Conservation (phyloP, 2,113 vertebrate genomes). For the Mormyrus iriodes region DNA sequence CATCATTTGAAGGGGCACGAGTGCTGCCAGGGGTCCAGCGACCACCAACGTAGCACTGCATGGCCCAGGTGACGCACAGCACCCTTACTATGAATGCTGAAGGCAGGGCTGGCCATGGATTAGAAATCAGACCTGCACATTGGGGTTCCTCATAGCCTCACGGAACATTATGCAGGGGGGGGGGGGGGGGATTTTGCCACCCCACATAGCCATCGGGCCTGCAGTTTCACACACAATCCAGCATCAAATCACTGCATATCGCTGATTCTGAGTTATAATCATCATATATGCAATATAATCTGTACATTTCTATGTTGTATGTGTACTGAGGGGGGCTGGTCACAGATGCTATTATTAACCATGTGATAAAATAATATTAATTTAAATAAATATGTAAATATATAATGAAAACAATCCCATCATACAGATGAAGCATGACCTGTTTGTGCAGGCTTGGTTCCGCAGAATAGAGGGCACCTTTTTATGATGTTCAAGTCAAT, state of each 20-base stretch:
- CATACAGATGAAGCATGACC: not conserved
- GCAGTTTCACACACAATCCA: not conserved
- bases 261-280: not conserved
- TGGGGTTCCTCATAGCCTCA: not conserved
- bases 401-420: not conserved
- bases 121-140: not conserved
- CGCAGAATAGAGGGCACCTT: not conserved
- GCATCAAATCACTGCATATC: not conserved
- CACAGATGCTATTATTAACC: not conserved
- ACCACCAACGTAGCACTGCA: no score
- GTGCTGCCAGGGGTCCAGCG: not conserved
- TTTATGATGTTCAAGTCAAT: not conserved
- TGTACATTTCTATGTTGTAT: not conserved
- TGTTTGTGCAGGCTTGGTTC: not conserved
- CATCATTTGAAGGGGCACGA: not conserved
- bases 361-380: not conserved
- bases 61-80: not conserved
- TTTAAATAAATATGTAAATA: not conserved
- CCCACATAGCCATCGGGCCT: not conserved
- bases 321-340: not conserved
- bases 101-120: no score
- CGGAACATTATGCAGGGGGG: not conserved
- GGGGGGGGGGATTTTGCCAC: not conserved
- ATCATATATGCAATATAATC: not conserved
- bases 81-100: not conserved